Evolutionary conservation across 1,140 invertebrate genomes (phyloP), one percentile per base, ranked within the genome.

Genomic region (Zaprionus inermis): DNA sequence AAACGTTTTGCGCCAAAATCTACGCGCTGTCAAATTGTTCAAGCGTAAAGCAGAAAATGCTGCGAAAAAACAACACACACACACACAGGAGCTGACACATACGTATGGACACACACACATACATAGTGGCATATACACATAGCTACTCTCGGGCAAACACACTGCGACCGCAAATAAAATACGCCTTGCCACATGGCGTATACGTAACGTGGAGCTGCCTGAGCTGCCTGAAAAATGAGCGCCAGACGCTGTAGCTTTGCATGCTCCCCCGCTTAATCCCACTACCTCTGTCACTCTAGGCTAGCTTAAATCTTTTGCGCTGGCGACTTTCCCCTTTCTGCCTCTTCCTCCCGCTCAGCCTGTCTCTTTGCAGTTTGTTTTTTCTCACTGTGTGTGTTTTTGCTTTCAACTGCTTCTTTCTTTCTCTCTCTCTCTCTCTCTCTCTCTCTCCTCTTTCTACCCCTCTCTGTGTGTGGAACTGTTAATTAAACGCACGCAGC

Each of bases 11-110:
- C 79, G 84, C 80, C 84, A 88, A 89, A 44, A 89, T 88, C 84
- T 89, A 89, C 84, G 84, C 84, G 78, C 66, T 89, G 84, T 88
- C 84, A 89, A 88, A 90, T 88, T 88, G 84, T 81, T 88, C 80
- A 78, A 88, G 84, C 81, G 84, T 59, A 80, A 88, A 84, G 80
- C 66, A 58, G 55, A 69, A 81, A 69, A 79, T 52, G 44, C 58
- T 52, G 6, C 64, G 74, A 84, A 75, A 81, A 86, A 78, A 69
- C 63, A 41, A 59, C 20, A 63, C 22, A 64, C 41, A 56, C 36
- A 55, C 28, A 75, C 41, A 67, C 36, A 56, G 0, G 34, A n/a
- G n/a, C n/a, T n/a, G n/a, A n/a, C n/a, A n/a, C n/a, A n/a, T n/a
- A n/a, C n/a, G n/a, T n/a, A n/a, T 11, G 51, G 6, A 20, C 28